Base-by-base conservation (phyloP, 1,140 invertebrate species). In the Heliconius nattereri region DNA sequence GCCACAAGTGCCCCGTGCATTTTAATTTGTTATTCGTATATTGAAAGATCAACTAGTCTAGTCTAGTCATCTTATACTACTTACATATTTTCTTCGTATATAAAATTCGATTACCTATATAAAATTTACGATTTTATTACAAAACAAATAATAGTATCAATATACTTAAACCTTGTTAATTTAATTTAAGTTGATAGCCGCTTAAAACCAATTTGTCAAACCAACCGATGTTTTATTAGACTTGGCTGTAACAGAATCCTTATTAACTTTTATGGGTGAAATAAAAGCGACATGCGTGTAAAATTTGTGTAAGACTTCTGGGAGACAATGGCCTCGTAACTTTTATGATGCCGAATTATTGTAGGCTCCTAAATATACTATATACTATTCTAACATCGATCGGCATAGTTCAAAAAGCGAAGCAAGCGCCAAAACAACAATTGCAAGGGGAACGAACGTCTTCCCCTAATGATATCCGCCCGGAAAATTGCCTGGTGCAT, bases 401-500 rank as follows among this genome's bases (percentile, higher is more conserved):
- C 86, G 80, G 75, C 76, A 26, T 66, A 81, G 71, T 57, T 81
- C 76, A 79, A 81, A 80, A 80, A 81, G 82, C 80, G 81, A 75
- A 73, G 40, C 75, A 72, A 77, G 75, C 80, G 83, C 74, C 79
- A 87, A 90, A 91, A 91, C 87, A 89, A 89, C 90, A 89, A 89
- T 89, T 88, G 88, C 86, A 85, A 89, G 87, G 88, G 87, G 85
- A 88, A 77, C 78, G 85, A 88, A 77, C 78, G 73, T 81, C 80
- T 86, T 81, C 86, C 83, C 84, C 83, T 84, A 87, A 89, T 85
- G 82, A 83, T 86, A 84, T 86, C 86, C 88, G 85, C 84, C 81
- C 78, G 82, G 81, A 85, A 90, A 88, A 91, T 90, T 89, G 83
- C 83, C 84, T 84, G 81, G 81, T 90, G 89, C 85, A 83, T 86